Percentiles rank a stretch among this genome's conserved stretches.
phyloP scores from a whole-genome alignment of 2,888 invertebrate genomes.

The Cylindroiulus punctatus region DNA sequence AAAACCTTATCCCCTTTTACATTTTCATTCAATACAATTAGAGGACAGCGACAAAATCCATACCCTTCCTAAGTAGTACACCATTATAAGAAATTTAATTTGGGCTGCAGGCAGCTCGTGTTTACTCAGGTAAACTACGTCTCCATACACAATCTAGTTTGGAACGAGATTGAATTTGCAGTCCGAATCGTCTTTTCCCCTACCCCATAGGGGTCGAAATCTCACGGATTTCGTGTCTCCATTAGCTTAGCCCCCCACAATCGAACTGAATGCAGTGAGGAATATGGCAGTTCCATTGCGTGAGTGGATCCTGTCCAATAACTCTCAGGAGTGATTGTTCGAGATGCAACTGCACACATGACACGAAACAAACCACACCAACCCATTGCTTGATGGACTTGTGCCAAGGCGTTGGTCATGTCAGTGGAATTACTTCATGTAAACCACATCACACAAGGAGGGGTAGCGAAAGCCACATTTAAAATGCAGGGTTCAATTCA shows the following conservation, averaged over 20 bases:
- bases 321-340: background rate
- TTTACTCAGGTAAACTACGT: conserved; percentile 1
- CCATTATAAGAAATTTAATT: conserved; percentile 44
- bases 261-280: background rate
- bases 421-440: background rate
- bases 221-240: conserved; percentile 17
- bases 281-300: background rate
- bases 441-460: background rate
- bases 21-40: conserved; percentile 28
- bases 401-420: background rate
- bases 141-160: conserved; percentile 21
- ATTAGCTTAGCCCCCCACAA: background rate
- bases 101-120: conserved; percentile 25
- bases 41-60: conserved; percentile 1
- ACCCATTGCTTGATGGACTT: background rate
- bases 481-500: background rate
- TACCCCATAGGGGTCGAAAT: background rate
- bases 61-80: background rate
- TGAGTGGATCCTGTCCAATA: background rate
- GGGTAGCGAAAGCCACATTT: background rate
- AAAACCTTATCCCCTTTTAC: background rate
- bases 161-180: conserved; percentile 20
- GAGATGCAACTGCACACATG: background rate
- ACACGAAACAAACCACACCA: conserved; percentile 1
- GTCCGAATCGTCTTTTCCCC: background rate